Base-by-base conservation (phyloP, 2,797 vertebrate species). In the Lutjanus argentimaculatus region DNA sequence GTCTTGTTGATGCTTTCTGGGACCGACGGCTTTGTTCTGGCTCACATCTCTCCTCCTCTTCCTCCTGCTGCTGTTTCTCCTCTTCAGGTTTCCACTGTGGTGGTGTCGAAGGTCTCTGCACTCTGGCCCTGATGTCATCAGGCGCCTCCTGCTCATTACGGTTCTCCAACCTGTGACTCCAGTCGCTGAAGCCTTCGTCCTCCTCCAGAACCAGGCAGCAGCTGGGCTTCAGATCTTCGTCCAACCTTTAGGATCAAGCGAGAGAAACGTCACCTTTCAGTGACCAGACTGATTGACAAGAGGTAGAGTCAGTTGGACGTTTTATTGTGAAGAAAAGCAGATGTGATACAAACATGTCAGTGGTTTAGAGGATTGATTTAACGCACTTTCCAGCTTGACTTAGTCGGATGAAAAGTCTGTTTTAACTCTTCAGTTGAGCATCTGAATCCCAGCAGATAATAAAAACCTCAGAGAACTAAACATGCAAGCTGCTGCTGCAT, bases 101-200 rank as follows among this genome's bases (percentile, higher is more conserved):
- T 3, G 64, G 67, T 4, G 64, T 68, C 22, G 72, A 64, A 4
- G 59, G 51, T 63, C 67, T 77, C 67, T 59, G 84, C 63, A 52
- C 59, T 7, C 64, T 53, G 49, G 67, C 72, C 45, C 67, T 59
- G 72, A 82, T 74, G 8, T 80, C 48, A 1, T 88, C 68, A 16
- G 51, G 73, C 55, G 21, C 62, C 74, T 89, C 91, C 58, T 83
- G 85, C 46, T 90, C 89, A 17, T 75, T 95, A 36, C 87, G 94
- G 64, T 91, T 96, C 91, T 96, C 97, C 0, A 96, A 40, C 82
- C 95, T 96, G 92, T 97, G 97, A 59, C 96, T 96, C 97, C 97
- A 98, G 90, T 98, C 97, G 0, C 97, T 95, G 89, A 99, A 98
- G 2, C 97, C 97, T 70, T 98, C 97, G 0, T 98, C 98, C 72